Conservation (phyloP, 2,113 vertebrate genomes). For the Chinchilla lanigera region DNA sequence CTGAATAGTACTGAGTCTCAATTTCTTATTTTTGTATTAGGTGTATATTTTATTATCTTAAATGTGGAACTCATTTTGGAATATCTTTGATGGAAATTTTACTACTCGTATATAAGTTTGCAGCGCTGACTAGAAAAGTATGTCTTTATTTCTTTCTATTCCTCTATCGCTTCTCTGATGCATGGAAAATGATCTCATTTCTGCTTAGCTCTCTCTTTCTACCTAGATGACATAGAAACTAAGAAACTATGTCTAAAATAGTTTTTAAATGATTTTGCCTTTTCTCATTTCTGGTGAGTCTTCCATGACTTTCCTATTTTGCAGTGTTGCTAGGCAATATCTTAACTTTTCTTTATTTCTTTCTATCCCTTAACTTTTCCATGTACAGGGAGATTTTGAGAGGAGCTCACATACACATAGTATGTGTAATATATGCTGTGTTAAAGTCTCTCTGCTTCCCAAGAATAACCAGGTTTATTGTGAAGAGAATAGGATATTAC, state of each 20-base stretch:
- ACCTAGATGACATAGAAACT: constrained; percentile 60
- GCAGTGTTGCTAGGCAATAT: constrained; percentile 42
- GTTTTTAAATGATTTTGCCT: constrained; percentile 64
- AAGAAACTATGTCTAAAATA: constrained; percentile 67
- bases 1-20: neutral
- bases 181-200: constrained; percentile 71
- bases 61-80: constrained; percentile 24
- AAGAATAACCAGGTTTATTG: constrained; percentile 31
- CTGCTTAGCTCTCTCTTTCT: constrained; percentile 56
- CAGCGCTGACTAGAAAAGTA: constrained; percentile 41
- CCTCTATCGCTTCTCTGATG: constrained; percentile 49
- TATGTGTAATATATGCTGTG: neutral
- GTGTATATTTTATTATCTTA: constrained; percentile 47
- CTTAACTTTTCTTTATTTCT: constrained; percentile 37
- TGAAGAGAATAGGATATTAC: neutral
- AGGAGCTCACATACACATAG: neutral
- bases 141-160: constrained; percentile 60
- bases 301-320: constrained; percentile 49
- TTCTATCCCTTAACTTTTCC: neutral
- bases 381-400: neutral
- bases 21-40: constrained; percentile 12
- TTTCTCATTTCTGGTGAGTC: constrained; percentile 59
- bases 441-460: neutral
- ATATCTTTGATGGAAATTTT: constrained; percentile 55
- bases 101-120: neutral